Evolutionary conservation across 1,140 invertebrate genomes (phyloP).

Genomic region (Zaprionus davidi): DNA sequence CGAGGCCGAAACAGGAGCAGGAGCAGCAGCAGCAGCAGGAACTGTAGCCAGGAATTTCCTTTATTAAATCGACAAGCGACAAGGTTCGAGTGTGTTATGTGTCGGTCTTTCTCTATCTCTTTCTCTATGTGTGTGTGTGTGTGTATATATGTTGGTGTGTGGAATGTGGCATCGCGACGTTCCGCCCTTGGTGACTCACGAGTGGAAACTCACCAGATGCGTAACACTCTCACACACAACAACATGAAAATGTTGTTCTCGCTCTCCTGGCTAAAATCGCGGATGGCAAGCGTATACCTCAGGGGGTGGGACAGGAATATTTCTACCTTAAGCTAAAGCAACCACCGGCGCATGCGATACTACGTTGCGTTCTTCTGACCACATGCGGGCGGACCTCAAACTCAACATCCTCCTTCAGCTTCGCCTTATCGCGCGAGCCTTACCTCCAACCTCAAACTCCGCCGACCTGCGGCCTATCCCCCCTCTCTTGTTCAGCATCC

Average conservation of each 20-base stretch:
- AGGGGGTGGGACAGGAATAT: background rate
- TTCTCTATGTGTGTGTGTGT: background rate
- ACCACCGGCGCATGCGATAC: constrained; percentile 55
- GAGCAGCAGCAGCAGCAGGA: constrained; percentile 14
- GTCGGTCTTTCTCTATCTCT: background rate
- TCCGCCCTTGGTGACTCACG: constrained; percentile 27
- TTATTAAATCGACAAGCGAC: constrained; percentile 78
- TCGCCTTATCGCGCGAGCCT: constrained; percentile 12
- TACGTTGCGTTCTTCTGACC: constrained; percentile 45
- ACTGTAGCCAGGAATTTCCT: constrained; percentile 69
- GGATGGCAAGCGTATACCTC: background rate
- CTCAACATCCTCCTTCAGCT: background rate
- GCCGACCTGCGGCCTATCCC: background rate
- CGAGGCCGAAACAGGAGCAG: constrained; percentile 31
- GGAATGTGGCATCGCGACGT: constrained; percentile 54
- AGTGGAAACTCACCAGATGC: constrained; percentile 74
- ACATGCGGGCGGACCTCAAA: constrained; percentile 63
- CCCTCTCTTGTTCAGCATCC: constrained; percentile 62
- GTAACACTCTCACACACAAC: constrained; percentile 56
- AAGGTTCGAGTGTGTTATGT: constrained; percentile 15
- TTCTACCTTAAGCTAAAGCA: constrained; percentile 70
- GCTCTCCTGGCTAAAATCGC: background rate
- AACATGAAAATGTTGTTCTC: constrained; percentile 61
- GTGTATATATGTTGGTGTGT: constrained; percentile 18
- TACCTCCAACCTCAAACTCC: constrained; percentile 16